phyloP scores from a whole-genome alignment of 2,888 invertebrate species.

The Lymantria monacha region DNA sequence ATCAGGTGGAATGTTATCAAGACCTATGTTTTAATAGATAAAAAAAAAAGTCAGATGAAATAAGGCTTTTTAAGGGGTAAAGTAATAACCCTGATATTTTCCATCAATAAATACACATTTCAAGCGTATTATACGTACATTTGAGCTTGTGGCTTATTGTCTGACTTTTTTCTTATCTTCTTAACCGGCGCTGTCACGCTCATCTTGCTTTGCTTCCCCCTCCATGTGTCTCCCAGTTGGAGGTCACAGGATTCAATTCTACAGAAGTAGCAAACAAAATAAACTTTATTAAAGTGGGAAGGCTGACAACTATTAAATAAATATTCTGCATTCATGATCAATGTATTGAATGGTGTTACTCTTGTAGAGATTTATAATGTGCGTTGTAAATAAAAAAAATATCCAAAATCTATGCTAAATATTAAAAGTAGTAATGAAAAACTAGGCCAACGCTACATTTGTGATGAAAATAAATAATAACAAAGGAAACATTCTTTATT shows the following conservation, averaged over 20 bases:
- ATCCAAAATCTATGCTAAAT: constrained; percentile 19
- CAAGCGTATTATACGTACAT: constrained; percentile 79
- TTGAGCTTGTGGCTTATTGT: constrained; percentile 86
- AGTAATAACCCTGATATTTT: constrained; percentile 38
- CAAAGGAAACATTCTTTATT: constrained; percentile 45
- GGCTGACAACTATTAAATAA: constrained; percentile 34
- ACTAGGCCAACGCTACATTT: constrained; percentile 24
- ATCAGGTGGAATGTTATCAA: too few species aligned
- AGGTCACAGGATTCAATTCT: constrained; percentile 96
- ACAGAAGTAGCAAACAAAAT: constrained; percentile 81
- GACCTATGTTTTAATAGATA: too few species aligned
- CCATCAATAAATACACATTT: constrained; percentile 51
- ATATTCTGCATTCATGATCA: constrained; percentile 29
- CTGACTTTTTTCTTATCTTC: constrained; percentile 87
- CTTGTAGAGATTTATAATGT: constrained; percentile 13
- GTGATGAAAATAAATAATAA: constrained; percentile 28
- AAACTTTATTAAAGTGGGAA: constrained; percentile 61
- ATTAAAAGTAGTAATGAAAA: constrained; percentile 33
- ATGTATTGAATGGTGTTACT: constrained; percentile 20
- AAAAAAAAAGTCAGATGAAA: neutral
- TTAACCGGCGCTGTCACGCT: constrained; percentile 87
- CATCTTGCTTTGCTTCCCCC: constrained; percentile 93
- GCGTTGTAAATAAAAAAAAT: constrained; percentile 13
- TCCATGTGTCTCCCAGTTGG: constrained; percentile 86
- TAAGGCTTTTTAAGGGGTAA: neutral